phyloP scores from a whole-genome alignment of 2,888 invertebrate genomes.

The Acleris cristana region DNA sequence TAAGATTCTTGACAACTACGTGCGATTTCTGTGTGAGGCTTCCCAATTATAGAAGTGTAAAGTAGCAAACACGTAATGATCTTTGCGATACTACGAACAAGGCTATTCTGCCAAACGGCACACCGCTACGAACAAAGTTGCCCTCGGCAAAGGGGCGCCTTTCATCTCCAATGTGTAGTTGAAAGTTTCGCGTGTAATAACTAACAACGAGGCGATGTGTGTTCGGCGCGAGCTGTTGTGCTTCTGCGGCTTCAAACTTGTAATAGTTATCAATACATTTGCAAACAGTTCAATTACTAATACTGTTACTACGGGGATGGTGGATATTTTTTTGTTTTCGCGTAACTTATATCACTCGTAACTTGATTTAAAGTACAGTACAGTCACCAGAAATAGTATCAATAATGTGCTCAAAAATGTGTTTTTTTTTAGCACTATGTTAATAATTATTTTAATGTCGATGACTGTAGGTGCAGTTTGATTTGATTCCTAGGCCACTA shows the following conservation, averaged over 20 bases:
- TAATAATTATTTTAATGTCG: too few species aligned
- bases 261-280: conserved; percentile 9
- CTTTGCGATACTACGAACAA: neutral
- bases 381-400: too few species aligned
- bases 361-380: too few species aligned
- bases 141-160: conserved; percentile 25
- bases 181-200: conserved; percentile 34
- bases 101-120: conserved; percentile 9
- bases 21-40: too few species aligned
- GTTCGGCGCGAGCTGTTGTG: conserved; percentile 10
- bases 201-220: conserved; percentile 19
- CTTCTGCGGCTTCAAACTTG: conserved; percentile 22
- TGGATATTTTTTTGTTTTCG: too few species aligned
- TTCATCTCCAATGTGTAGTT: conserved; percentile 37
- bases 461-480: too few species aligned
- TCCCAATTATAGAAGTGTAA: neutral
- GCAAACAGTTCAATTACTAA: conserved; percentile 1
- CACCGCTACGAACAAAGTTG: conserved; percentile 25
- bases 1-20: too few species aligned
- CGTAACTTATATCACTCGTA: too few species aligned
- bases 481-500: too few species aligned
- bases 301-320: neutral
- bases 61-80: neutral
- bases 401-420: too few species aligned
- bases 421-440: too few species aligned